A percentile compares a stretch with the other conserved stretches of the same genome.
Conservation (phyloP, 2,797 vertebrate species). For the Sorex maritimensis region DNA sequence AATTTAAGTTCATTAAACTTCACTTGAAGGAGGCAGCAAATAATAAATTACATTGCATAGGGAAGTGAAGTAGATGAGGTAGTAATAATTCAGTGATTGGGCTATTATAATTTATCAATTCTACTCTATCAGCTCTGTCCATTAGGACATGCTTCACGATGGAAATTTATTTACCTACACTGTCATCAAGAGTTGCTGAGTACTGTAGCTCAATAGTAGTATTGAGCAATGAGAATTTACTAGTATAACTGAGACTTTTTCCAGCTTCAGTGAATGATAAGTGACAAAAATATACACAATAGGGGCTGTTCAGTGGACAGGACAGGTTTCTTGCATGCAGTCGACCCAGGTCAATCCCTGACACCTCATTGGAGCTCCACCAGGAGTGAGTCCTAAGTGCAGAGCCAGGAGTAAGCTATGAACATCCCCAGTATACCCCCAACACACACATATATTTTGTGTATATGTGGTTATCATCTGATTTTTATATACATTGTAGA, state of each 20-base stretch:
- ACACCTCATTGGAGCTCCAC: no score
- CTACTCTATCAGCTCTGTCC: not conserved
- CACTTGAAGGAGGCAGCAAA: constrained; percentile 19
- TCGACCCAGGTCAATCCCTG: no score
- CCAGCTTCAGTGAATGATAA: not conserved
- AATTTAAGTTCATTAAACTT: constrained; percentile 36
- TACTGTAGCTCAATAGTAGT: no score
- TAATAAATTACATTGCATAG: constrained; percentile 20
- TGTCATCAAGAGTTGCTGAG: no score
- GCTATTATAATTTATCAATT: not conserved
- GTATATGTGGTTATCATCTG: no score
- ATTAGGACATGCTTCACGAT: not conserved
- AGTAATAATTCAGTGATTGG: not conserved
- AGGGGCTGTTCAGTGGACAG: no score
- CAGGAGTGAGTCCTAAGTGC: no score
- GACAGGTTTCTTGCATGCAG: no score
- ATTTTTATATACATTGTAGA: no score
- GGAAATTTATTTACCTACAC: not conserved
- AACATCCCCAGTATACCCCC: no score
- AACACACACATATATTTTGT: not conserved
- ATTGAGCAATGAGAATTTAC: no score
- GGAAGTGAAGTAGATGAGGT: constrained; percentile 34
- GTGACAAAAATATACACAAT: not conserved
- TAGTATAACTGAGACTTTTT: not conserved
- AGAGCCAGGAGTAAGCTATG: no score